Base-by-base conservation (phyloP, 1,140 invertebrate species). In the Ooceraea biroi region DNA sequence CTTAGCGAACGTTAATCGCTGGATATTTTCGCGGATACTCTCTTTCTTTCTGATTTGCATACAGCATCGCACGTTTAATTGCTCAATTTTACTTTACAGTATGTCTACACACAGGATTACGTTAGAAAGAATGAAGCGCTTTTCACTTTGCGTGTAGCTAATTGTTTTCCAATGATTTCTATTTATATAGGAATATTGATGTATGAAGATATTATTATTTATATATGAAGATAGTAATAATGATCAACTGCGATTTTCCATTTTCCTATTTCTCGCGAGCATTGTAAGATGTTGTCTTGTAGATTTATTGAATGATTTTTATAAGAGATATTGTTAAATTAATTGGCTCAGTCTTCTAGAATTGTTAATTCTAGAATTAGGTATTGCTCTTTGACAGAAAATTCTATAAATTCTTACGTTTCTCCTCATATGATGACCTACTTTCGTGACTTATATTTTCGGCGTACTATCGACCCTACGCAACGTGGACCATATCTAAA, bases 381-480 rank as follows among this genome's bases (percentile, higher is more conserved):
- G n/a, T n/a, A n/a, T n/a, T 4, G 7, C 11, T 44, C 17, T 1
- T 3, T 7, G 10, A 19, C 11, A n/a, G 25, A 17, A 83, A 50
- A 25, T 30, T 48, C n/a, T 14, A 36, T 50, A 58, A 66, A 44
- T 11, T 44, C 30, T 1, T 14, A n/a, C 3, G n/a, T 55, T 63
- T 11, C 19, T 41, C 3, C 22, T 36, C 36, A 36, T 36, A 17
- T 27, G 41, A 8, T 48, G 48, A 85, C 76, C 83, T 63, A 87
- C 78, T 87, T 87, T 8, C 58, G 22, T 30, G 25, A 46, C n/a
- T 1, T 27, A 36, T 48, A 71, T 73, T 44, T 86, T 60, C 30
- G 44, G 52, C 27, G 12, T 58, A 27, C 41, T 69, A 76, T 88
- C 85, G 76, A 88, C 82, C 63, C 63, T 72, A 41, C 52, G 83